Percentiles rank a stretch among this genome's conserved stretches.
Evolutionary conservation across 1,140 invertebrate species (phyloP).

Genomic region (Yoshiicerus persimilis): DNA sequence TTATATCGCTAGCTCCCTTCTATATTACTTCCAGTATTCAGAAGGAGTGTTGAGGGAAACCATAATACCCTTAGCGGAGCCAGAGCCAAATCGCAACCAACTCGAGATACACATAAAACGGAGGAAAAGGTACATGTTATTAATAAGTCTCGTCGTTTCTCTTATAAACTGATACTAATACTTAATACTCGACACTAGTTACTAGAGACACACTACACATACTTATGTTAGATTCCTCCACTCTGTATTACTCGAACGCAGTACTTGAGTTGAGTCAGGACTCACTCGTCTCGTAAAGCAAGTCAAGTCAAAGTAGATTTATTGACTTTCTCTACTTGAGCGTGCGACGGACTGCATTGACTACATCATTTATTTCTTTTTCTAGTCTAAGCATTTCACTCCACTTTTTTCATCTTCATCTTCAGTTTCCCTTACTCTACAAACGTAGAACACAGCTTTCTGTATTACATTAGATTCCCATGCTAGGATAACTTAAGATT

Average conservation of each 20-base stretch:
- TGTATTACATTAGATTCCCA: neutral
- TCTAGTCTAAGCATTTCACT: neutral
- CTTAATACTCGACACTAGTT: neutral
- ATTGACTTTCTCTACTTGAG: neutral
- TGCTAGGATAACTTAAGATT: neutral
- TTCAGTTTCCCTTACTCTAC: neutral
- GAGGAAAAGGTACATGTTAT: neutral
- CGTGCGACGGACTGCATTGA: slow-evolving; percentile 1
- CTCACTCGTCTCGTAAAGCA: neutral
- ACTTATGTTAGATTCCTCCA: neutral
- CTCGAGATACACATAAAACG: neutral
- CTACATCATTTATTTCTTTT: slow-evolving; percentile 19
- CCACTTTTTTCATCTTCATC: neutral
- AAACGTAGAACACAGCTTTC: too few species aligned
- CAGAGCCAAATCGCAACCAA: neutral
- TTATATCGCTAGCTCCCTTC: neutral
- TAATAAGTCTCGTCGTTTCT: neutral
- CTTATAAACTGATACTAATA: neutral
- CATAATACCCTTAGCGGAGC: neutral
- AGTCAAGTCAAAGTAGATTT: neutral
- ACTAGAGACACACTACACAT: neutral
- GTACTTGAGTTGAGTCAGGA: too few species aligned
- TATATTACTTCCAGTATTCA: neutral
- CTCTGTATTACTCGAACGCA: neutral
- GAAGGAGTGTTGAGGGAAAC: neutral